Evolutionary conservation across 2,113 vertebrate genomes (phyloP).

Genomic region (Trachemys scripta): DNA sequence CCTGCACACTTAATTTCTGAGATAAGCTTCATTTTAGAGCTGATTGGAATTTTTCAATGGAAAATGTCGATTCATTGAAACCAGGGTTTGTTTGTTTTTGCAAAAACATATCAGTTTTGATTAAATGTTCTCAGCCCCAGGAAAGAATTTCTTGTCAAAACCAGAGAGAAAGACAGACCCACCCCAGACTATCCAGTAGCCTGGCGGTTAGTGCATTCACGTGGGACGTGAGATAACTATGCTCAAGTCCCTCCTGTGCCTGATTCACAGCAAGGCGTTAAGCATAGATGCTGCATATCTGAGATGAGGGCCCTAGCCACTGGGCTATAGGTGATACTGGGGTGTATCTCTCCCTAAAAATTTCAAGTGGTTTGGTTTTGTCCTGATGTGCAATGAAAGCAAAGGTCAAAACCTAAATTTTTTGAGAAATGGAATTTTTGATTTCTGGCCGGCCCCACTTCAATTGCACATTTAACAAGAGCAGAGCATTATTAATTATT

Average conservation of each 20-base stretch:
- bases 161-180: neutral
- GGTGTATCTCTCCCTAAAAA: neutral
- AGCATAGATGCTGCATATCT: neutral
- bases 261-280: neutral
- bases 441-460: constrained; percentile 34
- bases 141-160: constrained; percentile 43
- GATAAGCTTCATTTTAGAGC: neutral
- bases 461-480: neutral
- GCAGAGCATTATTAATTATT: neutral
- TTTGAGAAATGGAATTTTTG: constrained; percentile 32
- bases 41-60: constrained; percentile 21
- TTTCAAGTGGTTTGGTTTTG: constrained; percentile 59
- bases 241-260: neutral
- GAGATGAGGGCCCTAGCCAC: neutral
- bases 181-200: neutral
- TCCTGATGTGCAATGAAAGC: constrained; percentile 32
- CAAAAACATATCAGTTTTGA: constrained; percentile 43
- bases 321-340: neutral
- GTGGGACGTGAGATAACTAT: neutral
- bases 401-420: constrained; percentile 45
- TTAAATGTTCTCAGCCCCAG: neutral
- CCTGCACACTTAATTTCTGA: neutral
- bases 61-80: constrained; percentile 16
- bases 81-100: neutral
- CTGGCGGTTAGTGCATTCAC: neutral